Evolutionary conservation across 2,797 vertebrate species (phyloP).

Genomic region (Syndactyla subalaris): DNA sequence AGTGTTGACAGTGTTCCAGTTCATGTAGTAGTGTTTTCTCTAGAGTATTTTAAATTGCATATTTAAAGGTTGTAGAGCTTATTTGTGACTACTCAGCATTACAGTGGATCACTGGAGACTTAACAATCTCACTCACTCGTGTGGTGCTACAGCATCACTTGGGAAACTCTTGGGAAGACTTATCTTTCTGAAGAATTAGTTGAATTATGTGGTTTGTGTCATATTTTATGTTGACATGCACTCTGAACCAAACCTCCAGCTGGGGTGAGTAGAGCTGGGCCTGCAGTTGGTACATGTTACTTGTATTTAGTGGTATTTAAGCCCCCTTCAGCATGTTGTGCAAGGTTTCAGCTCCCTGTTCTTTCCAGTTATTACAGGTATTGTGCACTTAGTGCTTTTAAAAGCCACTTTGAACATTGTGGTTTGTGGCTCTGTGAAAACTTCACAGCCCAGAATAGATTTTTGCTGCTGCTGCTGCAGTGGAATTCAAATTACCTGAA

Average conservation of each 20-base stretch:
- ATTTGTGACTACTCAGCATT: not conserved
- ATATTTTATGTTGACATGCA: not conserved
- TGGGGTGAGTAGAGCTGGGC: constrained; percentile 53
- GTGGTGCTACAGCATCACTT: not conserved
- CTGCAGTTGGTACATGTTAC: not conserved
- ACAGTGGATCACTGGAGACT: not conserved
- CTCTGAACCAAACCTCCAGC: not conserved
- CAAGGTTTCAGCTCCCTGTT: not conserved
- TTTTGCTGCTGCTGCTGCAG: not conserved
- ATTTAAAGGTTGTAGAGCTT: not conserved
- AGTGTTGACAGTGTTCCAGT: not conserved
- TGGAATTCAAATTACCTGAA: not conserved
- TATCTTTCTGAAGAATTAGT: constrained; percentile 17
- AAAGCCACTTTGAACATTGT: not conserved
- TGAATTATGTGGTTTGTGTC: constrained; percentile 20
- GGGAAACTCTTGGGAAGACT: constrained; percentile 20
- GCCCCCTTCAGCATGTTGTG: not conserved
- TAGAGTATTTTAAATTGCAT: not conserved
- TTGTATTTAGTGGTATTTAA: not conserved
- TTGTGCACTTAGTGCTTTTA: not conserved
- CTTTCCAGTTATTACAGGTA: not conserved
- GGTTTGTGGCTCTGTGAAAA: not conserved
- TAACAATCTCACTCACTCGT: not conserved
- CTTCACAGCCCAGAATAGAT: not conserved
- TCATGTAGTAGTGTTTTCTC: not conserved